Conservation (phyloP, 1,140 invertebrate genomes). For the Drosophila kurseongensis region DNA sequence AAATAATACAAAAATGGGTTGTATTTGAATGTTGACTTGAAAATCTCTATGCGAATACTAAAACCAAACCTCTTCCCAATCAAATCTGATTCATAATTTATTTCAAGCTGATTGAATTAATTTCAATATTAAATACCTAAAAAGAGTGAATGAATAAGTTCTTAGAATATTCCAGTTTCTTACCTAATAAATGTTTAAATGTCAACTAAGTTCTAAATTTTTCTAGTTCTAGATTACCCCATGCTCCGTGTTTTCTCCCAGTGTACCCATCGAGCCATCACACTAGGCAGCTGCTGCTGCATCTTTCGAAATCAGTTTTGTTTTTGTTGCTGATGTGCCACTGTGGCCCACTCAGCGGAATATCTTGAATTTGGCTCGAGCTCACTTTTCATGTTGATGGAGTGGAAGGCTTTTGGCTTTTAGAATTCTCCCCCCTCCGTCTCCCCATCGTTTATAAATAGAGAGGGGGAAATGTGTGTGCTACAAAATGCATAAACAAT, state of each 20-base stretch:
- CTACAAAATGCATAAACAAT: conserved; percentile 82
- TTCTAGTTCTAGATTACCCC: background rate
- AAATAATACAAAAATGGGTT: too few relatives aligned
- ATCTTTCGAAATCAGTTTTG: conserved; percentile 54
- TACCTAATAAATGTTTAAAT: too few relatives aligned
- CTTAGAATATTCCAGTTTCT: too few relatives aligned
- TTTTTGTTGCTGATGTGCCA: conserved; percentile 50
- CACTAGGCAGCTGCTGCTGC: conserved; percentile 40
- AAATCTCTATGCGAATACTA: too few relatives aligned
- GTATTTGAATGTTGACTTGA: too few relatives aligned
- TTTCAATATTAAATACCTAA: too few relatives aligned
- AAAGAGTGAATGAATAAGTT: too few relatives aligned
- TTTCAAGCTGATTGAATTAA: too few relatives aligned
- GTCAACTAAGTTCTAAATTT: background rate
- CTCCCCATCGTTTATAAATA: background rate
- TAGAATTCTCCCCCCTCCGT: conserved; percentile 33
- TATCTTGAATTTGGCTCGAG: conserved; percentile 57
- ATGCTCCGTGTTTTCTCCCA: background rate
- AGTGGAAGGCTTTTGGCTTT: conserved; percentile 71
- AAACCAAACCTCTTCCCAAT: too few relatives aligned
- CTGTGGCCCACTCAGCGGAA: conserved; percentile 61
- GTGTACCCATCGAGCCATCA: conserved; percentile 42
- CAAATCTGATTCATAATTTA: too few relatives aligned
- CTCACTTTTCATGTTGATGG: conserved; percentile 77
- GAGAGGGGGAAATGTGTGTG: conserved; percentile 26